Evolutionary conservation across 2,797 vertebrate genomes (phyloP).

Genomic region (Tapirus indicus): DNA sequence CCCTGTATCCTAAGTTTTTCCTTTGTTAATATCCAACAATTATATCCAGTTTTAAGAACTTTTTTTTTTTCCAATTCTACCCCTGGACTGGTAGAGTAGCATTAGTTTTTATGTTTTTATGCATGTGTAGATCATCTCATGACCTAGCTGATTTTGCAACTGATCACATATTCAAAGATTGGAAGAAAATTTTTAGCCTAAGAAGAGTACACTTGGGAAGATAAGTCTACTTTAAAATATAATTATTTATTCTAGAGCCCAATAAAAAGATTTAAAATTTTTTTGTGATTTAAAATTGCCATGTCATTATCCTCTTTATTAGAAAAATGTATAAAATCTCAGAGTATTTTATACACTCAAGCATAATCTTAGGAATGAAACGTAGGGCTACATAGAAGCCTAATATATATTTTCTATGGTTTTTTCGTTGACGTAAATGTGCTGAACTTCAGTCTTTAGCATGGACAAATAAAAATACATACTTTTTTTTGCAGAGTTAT

Average conservation of each 20-base stretch:
- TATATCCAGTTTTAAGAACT: not conserved
- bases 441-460: not conserved
- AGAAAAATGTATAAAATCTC: not conserved
- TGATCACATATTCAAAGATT: not conserved
- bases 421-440: not conserved
- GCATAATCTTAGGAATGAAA: not conserved
- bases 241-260: not conserved
- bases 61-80: not conserved
- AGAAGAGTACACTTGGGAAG: not conserved
- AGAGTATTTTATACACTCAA: not conserved
- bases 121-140: not conserved
- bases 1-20: not conserved
- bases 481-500: not conserved
- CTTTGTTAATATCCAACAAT: not conserved
- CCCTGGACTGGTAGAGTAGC: not conserved
- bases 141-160: not conserved
- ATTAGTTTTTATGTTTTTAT: not conserved
- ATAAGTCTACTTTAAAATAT: slow-evolving; percentile 36
- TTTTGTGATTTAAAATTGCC: not conserved
- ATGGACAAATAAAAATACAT: not conserved
- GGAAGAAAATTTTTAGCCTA: not conserved
- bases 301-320: not conserved
- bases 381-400: not conserved
- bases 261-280: not conserved
- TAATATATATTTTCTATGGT: not conserved